Evolutionary conservation across 2,797 vertebrate species (phyloP).

Genomic region (Taeniopygia guttata): DNA sequence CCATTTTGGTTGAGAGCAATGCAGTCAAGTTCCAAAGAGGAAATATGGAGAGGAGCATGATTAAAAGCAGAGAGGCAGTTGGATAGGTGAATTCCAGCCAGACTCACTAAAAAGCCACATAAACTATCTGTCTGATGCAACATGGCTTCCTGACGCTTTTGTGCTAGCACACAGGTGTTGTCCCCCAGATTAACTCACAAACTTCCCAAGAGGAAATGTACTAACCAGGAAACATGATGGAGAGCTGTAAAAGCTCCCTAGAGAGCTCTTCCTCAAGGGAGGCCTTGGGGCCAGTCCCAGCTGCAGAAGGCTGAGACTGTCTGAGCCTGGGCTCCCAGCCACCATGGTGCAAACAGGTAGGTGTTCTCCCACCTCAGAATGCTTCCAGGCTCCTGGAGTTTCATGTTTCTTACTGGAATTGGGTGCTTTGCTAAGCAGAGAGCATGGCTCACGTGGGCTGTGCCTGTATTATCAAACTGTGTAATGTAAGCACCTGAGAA

Average conservation of each 20-base stretch:
- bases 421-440: not conserved
- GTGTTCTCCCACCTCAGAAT: not conserved
- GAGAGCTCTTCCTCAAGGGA: not conserved
- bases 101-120: not conserved
- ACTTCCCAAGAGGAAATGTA: not conserved
- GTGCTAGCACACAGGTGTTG: not conserved
- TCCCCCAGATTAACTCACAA: not conserved
- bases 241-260: not conserved
- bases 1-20: not conserved
- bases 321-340: not conserved
- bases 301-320: not conserved
- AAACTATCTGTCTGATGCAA: not conserved
- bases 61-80: not conserved
- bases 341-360: accelerated
- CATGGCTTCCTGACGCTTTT: not conserved
- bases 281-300: not conserved
- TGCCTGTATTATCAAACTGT: not conserved
- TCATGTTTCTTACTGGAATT: not conserved
- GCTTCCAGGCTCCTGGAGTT: not conserved
- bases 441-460: not conserved
- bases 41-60: not conserved
- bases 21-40: not conserved
- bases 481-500: not conserved
- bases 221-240: not conserved
- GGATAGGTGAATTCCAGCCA: not conserved